Conservation (phyloP, 2,113 vertebrate genomes). For the Tretioscincus oriximinensis region DNA sequence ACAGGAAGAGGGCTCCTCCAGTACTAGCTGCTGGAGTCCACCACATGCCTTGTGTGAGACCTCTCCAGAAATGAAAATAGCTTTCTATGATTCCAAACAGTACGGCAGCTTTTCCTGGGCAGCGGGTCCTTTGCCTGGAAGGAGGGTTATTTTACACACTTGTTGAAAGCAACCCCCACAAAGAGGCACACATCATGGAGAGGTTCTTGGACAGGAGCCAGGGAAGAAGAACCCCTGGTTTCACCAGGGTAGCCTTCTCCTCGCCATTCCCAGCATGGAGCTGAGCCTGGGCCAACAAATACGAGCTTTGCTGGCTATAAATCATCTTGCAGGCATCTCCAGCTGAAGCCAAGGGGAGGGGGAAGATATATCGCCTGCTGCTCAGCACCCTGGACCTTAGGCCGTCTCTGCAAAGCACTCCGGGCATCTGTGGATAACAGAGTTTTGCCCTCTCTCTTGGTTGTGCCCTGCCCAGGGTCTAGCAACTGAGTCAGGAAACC, state of each 20-base stretch:
- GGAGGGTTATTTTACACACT: neutral
- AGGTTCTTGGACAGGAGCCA: neutral
- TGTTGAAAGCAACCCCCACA: neutral
- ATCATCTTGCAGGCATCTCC: neutral
- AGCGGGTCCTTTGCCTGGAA: neutral
- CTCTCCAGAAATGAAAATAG: neutral
- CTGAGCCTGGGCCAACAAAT: neutral
- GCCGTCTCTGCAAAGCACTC: neutral
- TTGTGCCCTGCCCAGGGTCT: neutral
- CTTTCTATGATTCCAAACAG: neutral
- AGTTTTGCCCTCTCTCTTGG: neutral
- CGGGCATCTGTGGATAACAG: neutral
- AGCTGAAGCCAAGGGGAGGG: neutral
- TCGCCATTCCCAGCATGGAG: slow-evolving; percentile 2
- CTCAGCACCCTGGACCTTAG: neutral
- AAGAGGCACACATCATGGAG: neutral
- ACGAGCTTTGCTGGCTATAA: neutral
- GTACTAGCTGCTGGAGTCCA: too few relatives aligned
- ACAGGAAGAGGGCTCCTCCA: neutral
- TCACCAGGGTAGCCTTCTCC: neutral
- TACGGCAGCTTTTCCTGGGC: neutral
- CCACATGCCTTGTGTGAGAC: neutral
- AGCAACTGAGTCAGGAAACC: too few relatives aligned
- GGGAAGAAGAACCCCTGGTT: neutral
- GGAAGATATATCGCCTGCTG: neutral